Conservation (phyloP, 2,797 vertebrate genomes). For the Pogonophryne albipinna region DNA sequence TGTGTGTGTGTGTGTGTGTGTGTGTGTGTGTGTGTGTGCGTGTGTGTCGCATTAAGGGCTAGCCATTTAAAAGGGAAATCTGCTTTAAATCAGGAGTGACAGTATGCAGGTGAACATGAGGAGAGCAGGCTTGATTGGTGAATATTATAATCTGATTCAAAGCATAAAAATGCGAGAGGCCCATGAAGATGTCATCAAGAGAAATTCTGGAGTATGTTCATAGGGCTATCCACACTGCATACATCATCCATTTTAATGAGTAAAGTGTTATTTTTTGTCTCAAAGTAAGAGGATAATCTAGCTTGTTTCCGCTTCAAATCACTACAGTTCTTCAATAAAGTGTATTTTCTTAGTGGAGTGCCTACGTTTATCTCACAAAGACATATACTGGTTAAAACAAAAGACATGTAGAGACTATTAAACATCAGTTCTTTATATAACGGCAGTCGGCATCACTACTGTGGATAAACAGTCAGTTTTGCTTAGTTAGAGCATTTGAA, state of each 20-base stretch:
- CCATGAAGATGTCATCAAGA: conserved; percentile 51
- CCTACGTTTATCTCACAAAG: background rate
- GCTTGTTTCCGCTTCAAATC: conserved; percentile 24
- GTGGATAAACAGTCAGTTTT: background rate
- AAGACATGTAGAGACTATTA: background rate
- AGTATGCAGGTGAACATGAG: conserved; percentile 40
- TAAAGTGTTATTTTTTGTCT: conserved; percentile 7
- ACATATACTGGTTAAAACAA: conserved; percentile 10
- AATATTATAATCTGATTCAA: conserved; percentile 62
- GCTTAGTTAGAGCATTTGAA: conserved; percentile 1
- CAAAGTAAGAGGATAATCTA: conserved; percentile 12
- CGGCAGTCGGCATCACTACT: background rate
- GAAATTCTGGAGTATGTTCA: conserved; percentile 35
- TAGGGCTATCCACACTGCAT: conserved; percentile 16
- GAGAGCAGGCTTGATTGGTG: conserved; percentile 56
- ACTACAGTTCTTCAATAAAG: conserved; percentile 1
- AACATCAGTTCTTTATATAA: conserved; percentile 7
- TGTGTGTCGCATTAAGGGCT: conserved; percentile 43
- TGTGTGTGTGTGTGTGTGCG: conserved; percentile 30
- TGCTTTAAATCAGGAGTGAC: conserved; percentile 62
- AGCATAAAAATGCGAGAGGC: conserved; percentile 39
- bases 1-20: conserved; percentile 23
- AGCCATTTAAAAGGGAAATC: conserved; percentile 65
- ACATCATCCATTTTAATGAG: conserved; percentile 57
- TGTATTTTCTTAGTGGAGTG: conserved; percentile 1